Evolutionary conservation across 2,888 invertebrate species (phyloP).

Genomic region (Hoplodrina ambigua): DNA sequence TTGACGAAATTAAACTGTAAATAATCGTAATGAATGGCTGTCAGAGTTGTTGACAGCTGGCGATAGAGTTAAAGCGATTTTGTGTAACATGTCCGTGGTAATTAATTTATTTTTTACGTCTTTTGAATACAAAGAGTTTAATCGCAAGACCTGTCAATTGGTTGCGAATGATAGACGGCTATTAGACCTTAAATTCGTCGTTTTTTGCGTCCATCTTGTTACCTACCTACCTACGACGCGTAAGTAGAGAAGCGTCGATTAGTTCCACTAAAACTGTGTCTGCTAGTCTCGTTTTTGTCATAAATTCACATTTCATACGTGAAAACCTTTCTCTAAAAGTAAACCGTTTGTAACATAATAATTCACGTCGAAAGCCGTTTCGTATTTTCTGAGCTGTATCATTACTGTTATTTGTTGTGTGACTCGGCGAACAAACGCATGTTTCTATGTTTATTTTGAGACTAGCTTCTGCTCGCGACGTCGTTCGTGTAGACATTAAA

Average conservation of each 20-base stretch:
- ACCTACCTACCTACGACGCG: constrained; percentile 5
- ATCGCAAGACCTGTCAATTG: constrained; percentile 32
- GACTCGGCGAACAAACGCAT: constrained; percentile 10
- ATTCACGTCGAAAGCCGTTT: constrained; percentile 21
- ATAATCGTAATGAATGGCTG: constrained; percentile 29
- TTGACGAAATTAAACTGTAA: constrained; percentile 35
- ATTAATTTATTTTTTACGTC: constrained; percentile 4
- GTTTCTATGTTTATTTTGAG: constrained; percentile 32
- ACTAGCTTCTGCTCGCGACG: too few species aligned
- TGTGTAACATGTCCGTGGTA: constrained; percentile 17
- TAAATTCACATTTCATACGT: constrained; percentile 42
- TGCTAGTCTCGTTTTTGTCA: constrained; percentile 43
- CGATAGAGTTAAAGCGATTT: constrained; percentile 24
- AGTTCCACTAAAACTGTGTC: constrained; percentile 46
- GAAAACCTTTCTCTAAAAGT: constrained; percentile 51
- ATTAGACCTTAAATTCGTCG: constrained; percentile 20
- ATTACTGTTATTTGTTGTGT: constrained; percentile 39
- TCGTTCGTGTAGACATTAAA: too few species aligned
- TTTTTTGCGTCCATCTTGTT: constrained; percentile 21
- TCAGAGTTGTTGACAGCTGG: constrained; percentile 24
- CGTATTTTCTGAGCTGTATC: constrained; percentile 20
- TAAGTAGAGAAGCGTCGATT: constrained; percentile 43
- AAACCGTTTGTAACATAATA: constrained; percentile 30
- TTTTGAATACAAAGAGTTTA: constrained; percentile 13
- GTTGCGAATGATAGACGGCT: constrained; percentile 12